A percentile compares a stretch with the other conserved stretches of the same genome.
phyloP scores from a whole-genome alignment of 2,888 invertebrate species.

The Oscheius sp. region DNA sequence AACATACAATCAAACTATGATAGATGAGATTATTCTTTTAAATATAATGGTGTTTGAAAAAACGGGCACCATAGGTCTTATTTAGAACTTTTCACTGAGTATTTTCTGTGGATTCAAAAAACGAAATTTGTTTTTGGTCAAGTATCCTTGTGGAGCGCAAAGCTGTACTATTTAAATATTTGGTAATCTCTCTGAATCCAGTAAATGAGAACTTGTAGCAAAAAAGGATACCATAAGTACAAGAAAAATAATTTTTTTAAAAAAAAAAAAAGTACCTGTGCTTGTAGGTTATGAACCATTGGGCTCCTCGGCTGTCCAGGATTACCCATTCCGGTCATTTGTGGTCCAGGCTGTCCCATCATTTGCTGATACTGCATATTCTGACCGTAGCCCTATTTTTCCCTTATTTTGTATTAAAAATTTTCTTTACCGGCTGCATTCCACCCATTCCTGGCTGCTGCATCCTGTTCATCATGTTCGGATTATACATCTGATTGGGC shows the following conservation, averaged over 20 bases:
- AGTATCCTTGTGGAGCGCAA: no score
- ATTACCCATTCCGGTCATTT: not conserved
- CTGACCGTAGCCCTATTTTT: not conserved
- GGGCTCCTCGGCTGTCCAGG: constrained; percentile 24
- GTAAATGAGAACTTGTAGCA: not conserved
- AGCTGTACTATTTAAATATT: no score
- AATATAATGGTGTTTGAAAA: no score
- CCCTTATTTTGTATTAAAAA: not conserved
- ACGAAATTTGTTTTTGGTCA: no score
- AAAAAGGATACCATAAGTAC: not conserved
- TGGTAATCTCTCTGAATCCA: no score
- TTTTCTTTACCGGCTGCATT: not conserved
- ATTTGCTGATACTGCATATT: constrained; percentile 10
- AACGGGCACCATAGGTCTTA: no score
- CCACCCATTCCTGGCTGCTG: constrained; percentile 2
- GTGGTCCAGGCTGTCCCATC: constrained; percentile 34
- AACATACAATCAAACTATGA: no score
- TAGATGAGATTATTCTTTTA: no score
- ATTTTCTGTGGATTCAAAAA: no score
- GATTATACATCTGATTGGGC: not conserved
- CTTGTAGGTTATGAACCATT: constrained; percentile 14
- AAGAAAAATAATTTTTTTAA: not conserved
- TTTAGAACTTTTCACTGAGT: no score
- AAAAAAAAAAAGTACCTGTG: constrained; percentile 14
- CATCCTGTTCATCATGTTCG: not conserved